Base-by-base conservation (phyloP, 1,140 invertebrate genomes). In the Stenopsyche tienmushanensis region DNA sequence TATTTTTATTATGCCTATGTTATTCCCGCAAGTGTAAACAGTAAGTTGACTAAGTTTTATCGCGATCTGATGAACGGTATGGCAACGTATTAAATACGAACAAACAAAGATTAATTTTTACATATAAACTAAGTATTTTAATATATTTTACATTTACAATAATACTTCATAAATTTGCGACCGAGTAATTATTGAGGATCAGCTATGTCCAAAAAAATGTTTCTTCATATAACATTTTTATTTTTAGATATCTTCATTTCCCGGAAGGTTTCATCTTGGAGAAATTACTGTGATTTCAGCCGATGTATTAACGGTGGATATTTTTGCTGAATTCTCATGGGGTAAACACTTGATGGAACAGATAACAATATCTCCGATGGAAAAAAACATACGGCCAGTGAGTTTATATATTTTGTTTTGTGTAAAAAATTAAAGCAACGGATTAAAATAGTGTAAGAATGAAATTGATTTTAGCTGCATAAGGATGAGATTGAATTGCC, bases 161-260 rank as follows among this genome's bases (percentile, higher is more conserved):
- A n/a, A n/a, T n/a, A n/a, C n/a, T n/a, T n/a, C n/a, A n/a, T n/a
- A n/a, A n/a, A n/a, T n/a, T n/a, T n/a, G n/a, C n/a, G n/a, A n/a
- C n/a, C n/a, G n/a, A n/a, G n/a, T n/a, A n/a, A n/a, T n/a, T n/a
- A n/a, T n/a, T n/a, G n/a, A n/a, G n/a, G n/a, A n/a, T n/a, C n/a
- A n/a, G n/a, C n/a, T n/a, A n/a, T n/a, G n/a, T n/a, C n/a, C n/a
- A 77, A 72, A 76, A 74, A 15, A 71, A 72, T 62, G 62, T 80
- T 29, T 50, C 65, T 9, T 68, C 78, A 10, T 77, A 79, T 62
- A 74, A 69, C 3, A 73, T 39, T 39, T 64, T 45, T 49, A 34
- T 52, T 55, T 50, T 57, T 64, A 88, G 82, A 83, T 86, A 74
- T 86, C 86, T 55, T 81, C 83, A n/a, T 83, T 83, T 71, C 87